Evolutionary conservation across 2,797 vertebrate species (phyloP).

Genomic region (Pterois miles): DNA sequence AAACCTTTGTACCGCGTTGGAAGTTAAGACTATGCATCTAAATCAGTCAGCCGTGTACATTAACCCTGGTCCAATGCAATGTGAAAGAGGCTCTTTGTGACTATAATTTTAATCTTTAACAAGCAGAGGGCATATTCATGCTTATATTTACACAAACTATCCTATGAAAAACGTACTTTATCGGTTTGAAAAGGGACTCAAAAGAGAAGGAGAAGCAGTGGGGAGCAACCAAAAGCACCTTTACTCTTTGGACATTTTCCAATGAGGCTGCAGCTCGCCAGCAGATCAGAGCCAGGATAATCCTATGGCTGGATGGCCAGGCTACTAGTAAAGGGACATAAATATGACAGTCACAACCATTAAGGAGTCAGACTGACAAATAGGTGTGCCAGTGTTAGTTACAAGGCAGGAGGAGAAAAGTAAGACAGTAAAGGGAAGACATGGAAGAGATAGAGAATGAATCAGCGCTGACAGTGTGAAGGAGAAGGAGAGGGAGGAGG

Average conservation of each 20-base stretch:
- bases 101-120: constrained; percentile 33
- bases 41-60: constrained; percentile 29
- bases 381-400: constrained; percentile 32
- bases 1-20: constrained; percentile 21
- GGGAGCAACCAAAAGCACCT: constrained; percentile 53
- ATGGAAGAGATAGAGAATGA: constrained; percentile 29
- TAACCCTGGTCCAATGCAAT: constrained; percentile 7
- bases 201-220: constrained; percentile 10
- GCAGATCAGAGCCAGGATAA: constrained; percentile 74
- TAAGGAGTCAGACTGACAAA: constrained; percentile 31
- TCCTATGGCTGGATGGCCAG: constrained; percentile 52
- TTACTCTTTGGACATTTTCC: constrained; percentile 65
- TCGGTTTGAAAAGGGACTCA: constrained; percentile 5
- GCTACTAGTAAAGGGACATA: constrained; percentile 27
- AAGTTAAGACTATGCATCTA: constrained; percentile 21
- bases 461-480: background rate
- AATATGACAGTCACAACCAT: constrained; percentile 41
- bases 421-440: constrained; percentile 24
- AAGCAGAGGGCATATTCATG: background rate
- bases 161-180: background rate
- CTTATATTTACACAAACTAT: background rate
- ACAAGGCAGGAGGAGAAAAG: constrained; percentile 11
- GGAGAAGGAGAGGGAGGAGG: constrained; percentile 52
- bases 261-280: constrained; percentile 62
- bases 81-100: constrained; percentile 49